Evolutionary conservation across 1,140 invertebrate genomes (phyloP), one percentile per base, ranked within the genome.

Genomic region (Penaeus japonicus): DNA sequence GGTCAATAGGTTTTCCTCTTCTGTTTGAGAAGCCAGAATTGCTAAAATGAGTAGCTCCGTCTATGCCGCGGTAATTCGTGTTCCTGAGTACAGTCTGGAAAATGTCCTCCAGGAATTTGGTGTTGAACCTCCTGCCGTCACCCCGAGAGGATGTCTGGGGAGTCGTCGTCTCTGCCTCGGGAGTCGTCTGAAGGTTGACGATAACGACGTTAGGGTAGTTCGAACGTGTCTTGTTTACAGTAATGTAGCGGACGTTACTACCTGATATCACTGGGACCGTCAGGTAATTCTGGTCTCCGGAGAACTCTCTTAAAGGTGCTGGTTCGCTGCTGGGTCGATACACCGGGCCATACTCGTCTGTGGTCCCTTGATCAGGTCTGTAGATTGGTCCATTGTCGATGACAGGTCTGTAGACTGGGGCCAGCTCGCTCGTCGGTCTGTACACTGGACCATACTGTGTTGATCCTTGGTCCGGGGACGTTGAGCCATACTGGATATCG

Each of bases 121-220:
- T 83, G 24, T 88, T 77, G 4, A 88, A 35, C 7, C 73, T 82
- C 22, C 87, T 39, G 39, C 80, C 83, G 27, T 84, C 87, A 3
- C 87, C 87, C 22, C 82, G 87, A 24, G 82, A 39, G 10, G 82
- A 75, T 5, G 82, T 89, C 73, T 62, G 70, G n/a, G 82, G 87
- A 7, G 87, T 89, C 4, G 87, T 85, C 20, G 55, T 32, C 7
- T 55, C 54, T 4, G 10, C 79, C 39, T 81, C 83, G 2, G 87
- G 87, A 2, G 82, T 84, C 7, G 82, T 81, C 39, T 89, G 87
- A 5, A 90, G 82, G 57, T 90, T 90, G 0, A 90, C 90, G 22
- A 90, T 89, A 20, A 90, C 90, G 17, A 90, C 90, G 47, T 89
- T 89, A 27, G 90, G 90, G 57, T 90, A 90, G 57, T 87, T 90